Base-by-base conservation (phyloP, 2,113 vertebrate species). In the Dipodomys spectabilis region DNA sequence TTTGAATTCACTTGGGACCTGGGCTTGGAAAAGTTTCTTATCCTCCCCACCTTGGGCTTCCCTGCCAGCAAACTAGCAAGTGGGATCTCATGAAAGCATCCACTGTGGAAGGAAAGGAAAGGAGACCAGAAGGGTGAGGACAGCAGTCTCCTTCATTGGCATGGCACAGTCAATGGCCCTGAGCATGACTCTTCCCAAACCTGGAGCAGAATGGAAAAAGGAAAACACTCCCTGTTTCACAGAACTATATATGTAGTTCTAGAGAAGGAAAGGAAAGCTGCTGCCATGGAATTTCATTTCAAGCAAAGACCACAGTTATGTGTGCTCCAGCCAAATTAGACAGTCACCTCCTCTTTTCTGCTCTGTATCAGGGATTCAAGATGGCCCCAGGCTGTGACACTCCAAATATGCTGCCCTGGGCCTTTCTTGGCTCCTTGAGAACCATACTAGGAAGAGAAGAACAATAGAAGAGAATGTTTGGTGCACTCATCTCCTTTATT, bases 331-430 rank as follows among this genome's bases (percentile, higher is more conserved):
- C 44, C 35, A 57, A 25, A 68, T 64, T 90, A 20, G n/a, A 39
- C 57, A n/a, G 71, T 75, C 79, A 84, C 60, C 28, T 49, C 7
- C n/a, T 53, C 44, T 84, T 91, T 86, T 78, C 95, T 93, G 65
- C 62, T 90, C 81, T 81, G 6, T 35, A 22, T 84, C 65, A 85
- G 65, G 71, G 27, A 5, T 53, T 94, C 53, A 10, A 39, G 81
- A 65, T 32, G 79, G 80, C 32, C 39, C n/a, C 16, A 82, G 28
- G 53, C 78, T 64, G 39, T 35, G 32, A 44, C 64, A 11, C 3
- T 81, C 57, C 60, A 57, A 62, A 49, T 19, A 82, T 53, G 72
- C 57, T 7, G 2, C 12, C 81, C 22, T 39, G 49, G 64, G 60
- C 32, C 20, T 64, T 72, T 22, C 67, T 75, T 77, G 30, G 53